phyloP scores from a whole-genome alignment of 2,888 invertebrate genomes.

The Miltochrista miniata region DNA sequence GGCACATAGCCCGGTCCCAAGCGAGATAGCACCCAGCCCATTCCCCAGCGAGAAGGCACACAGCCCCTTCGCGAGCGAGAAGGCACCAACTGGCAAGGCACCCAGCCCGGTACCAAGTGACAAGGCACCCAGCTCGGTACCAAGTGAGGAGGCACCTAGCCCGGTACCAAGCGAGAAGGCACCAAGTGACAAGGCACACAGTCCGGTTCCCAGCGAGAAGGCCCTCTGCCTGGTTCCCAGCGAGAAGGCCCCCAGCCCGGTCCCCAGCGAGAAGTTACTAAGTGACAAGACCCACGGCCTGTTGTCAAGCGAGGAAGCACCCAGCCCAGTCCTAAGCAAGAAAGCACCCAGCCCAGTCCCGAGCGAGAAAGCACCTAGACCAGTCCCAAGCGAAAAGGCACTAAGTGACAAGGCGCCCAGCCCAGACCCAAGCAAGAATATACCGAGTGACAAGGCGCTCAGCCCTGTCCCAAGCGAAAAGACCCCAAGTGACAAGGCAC shows the following conservation, averaged over 20 bases:
- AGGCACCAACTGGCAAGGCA: constrained; percentile 7
- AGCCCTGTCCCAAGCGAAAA: constrained; percentile 9
- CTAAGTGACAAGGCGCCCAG: constrained; percentile 1
- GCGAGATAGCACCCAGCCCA: neutral
- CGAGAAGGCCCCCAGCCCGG: neutral
- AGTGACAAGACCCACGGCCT: constrained; percentile 5
- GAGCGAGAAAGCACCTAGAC: constrained; percentile 7
- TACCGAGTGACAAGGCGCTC: constrained; percentile 1
- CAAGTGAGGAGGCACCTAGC: constrained; percentile 2
- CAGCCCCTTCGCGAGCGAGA: constrained; percentile 1
- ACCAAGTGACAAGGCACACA: constrained; percentile 5
- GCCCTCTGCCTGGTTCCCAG: neutral
- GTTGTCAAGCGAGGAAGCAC: neutral
- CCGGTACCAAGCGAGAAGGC: neutral
- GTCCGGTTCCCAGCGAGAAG: constrained; percentile 4
- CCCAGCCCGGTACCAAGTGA: constrained; percentile 4
- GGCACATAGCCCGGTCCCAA: neutral
- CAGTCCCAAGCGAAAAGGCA: constrained; percentile 41
- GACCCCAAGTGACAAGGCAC: neutral
- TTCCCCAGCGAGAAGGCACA: neutral
- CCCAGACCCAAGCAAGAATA: constrained; percentile 9
- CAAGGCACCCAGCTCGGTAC: neutral
- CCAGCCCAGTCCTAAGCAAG: neutral
- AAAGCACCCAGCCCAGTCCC: constrained; percentile 6
- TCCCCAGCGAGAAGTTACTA: constrained; percentile 1